Conservation (phyloP, 2,888 invertebrate species). For the Chironomus riparius region DNA sequence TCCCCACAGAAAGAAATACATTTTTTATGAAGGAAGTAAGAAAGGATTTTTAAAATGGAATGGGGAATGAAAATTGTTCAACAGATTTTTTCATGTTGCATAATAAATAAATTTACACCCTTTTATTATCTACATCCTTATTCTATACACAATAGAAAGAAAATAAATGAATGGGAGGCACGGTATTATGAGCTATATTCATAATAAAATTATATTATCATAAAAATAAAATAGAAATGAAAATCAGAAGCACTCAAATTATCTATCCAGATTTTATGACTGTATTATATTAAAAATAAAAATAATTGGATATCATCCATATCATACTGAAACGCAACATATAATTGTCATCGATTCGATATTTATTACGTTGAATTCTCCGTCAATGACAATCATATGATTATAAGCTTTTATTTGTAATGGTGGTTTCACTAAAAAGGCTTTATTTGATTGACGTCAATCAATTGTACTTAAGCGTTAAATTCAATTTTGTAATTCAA, state of each 20-base stretch:
- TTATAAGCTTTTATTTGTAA: not conserved
- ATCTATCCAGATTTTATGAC: not conserved
- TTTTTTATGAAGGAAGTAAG: not conserved
- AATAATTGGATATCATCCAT: too few relatives aligned
- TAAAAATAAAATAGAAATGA: not conserved
- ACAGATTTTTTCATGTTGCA: constrained; percentile 23
- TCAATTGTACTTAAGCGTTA: not conserved
- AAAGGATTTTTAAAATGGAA: not conserved
- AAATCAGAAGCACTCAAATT: not conserved
- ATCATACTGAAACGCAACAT: too few relatives aligned
- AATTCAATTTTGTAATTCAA: constrained; percentile 17
- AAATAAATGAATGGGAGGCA: too few relatives aligned
- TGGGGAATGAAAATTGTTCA: constrained; percentile 3
- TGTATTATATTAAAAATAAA: not conserved
- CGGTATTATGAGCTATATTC: too few relatives aligned
- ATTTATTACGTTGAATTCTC: too few relatives aligned
- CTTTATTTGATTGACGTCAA: constrained; percentile 12
- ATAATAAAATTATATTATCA: not conserved
- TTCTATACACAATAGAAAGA: too few relatives aligned
- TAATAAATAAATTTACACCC: constrained; percentile 6
- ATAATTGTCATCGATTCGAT: too few relatives aligned
- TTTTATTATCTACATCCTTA: not conserved
- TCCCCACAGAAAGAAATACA: constrained; percentile 4
- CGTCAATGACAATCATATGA: not conserved
- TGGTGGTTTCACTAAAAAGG: not conserved